Evolutionary conservation across 2,888 invertebrate genomes (phyloP).

Genomic region (Agrochola litura): DNA sequence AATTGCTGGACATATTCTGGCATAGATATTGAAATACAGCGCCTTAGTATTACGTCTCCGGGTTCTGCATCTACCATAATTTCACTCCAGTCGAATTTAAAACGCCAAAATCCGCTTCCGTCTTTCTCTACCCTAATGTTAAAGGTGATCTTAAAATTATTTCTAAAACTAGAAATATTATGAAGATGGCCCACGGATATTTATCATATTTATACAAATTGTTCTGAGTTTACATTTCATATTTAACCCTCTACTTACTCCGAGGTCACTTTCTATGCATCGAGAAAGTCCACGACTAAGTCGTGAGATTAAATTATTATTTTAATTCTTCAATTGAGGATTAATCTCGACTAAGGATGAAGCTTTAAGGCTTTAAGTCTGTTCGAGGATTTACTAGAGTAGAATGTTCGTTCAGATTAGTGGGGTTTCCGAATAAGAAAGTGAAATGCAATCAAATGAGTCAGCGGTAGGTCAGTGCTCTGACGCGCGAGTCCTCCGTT

Average conservation of each 20-base stretch:
- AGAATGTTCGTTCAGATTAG: conserved; percentile 55
- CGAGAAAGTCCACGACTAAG: conserved; percentile 65
- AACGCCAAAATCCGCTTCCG: background rate
- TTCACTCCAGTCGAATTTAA: background rate
- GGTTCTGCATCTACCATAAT: background rate
- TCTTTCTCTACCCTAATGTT: background rate
- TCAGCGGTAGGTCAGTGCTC: conserved; percentile 73
- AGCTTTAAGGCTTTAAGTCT: conserved; percentile 9
- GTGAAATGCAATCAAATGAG: conserved; percentile 79
- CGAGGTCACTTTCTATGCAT: conserved; percentile 70
- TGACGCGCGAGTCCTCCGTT: conserved; percentile 61
- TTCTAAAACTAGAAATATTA: conserved; percentile 17
- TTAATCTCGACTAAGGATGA: conserved; percentile 29
- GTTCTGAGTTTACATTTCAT: conserved; percentile 63
- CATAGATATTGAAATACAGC: background rate
- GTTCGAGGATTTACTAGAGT: conserved; percentile 42
- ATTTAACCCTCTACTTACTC: conserved; percentile 68
- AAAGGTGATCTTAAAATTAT: background rate
- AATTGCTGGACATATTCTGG: background rate
- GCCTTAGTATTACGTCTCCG: background rate
- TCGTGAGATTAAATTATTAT: conserved; percentile 60
- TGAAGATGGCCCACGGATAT: conserved; percentile 32
- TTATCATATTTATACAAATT: conserved; percentile 58
- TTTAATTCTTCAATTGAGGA: conserved; percentile 50
- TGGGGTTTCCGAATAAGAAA: conserved; percentile 79